These are phyloP conservation scores for Diplosoma virens DNA, from an alignment of 23 tunicate genomes.

Conservation along the genomic window DNA sequence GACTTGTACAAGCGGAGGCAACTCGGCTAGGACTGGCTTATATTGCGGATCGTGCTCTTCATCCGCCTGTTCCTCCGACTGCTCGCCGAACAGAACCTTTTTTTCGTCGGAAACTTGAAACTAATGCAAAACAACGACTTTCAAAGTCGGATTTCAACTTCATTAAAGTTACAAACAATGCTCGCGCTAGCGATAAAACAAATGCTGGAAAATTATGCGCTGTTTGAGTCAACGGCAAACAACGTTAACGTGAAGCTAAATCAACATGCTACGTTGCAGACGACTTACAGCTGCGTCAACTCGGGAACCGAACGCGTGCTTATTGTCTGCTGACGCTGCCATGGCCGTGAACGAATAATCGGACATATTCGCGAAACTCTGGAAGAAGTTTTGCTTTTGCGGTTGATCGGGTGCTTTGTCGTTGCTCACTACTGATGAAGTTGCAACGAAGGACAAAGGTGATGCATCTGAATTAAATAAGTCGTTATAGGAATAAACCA, in stretches of 20 bases:
- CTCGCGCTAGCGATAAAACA: background rate
- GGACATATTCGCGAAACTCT: constrained; percentile 16
- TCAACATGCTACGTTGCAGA: no score
- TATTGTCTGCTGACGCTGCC: constrained; percentile 33
- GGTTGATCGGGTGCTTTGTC: background rate
- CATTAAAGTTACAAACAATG: background rate
- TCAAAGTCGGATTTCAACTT: background rate
- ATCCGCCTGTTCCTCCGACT: constrained; percentile 3
- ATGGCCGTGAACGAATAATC: constrained; percentile 47
- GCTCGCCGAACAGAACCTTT: constrained; percentile 48
- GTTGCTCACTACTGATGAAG: no score
- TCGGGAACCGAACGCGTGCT: constrained; percentile 48
- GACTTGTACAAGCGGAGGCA: constrained; percentile 69
- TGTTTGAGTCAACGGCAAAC: no score
- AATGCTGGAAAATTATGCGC: no score
- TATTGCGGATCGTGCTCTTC: constrained; percentile 43
- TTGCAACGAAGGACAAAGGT: no score
- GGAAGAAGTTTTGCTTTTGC: constrained; percentile 23
- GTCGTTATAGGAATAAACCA: no score
- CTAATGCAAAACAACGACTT: constrained; percentile 52
- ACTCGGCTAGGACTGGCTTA: constrained; percentile 59
- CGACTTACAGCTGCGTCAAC: constrained; percentile 74
- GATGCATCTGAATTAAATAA: no score
- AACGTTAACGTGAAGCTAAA: no score
- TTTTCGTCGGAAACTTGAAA: constrained; percentile 67